These are phyloP conservation scores for Cheilosia soror DNA, from an alignment of 2,888 invertebrate genomes.

Conservation along the genomic window DNA sequence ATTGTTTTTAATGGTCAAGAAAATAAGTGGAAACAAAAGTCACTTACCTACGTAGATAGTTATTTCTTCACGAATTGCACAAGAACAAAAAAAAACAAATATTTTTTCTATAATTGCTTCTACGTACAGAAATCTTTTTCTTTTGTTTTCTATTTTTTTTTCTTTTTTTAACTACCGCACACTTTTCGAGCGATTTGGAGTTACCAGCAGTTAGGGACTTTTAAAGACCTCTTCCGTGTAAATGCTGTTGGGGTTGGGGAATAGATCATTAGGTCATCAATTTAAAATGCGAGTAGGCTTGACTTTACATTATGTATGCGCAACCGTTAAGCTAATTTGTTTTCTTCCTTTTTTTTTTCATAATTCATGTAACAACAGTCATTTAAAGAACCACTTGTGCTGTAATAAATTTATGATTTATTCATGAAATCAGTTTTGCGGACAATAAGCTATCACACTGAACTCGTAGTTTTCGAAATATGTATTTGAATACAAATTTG, in stretches of 20 bases:
- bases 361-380: not conserved
- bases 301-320: not conserved
- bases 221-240: too few species aligned
- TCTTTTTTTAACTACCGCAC: too few species aligned
- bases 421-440: slow-evolving; percentile 2
- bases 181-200: too few species aligned
- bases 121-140: too few species aligned
- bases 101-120: too few species aligned
- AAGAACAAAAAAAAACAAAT: too few species aligned
- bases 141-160: too few species aligned
- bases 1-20: slow-evolving; percentile 14
- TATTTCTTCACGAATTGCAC: too few species aligned
- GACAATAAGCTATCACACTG: slow-evolving; percentile 18
- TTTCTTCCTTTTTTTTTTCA: not conserved
- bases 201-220: too few species aligned
- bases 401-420: not conserved
- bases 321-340: not conserved
- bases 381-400: not conserved
- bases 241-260: too few species aligned
- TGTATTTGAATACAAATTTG: slow-evolving; percentile 32
- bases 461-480: not conserved
- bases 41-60: too few species aligned
- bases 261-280: not conserved
- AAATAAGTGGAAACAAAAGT: not conserved
- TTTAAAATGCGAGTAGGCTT: not conserved